These are phyloP conservation scores for Centruroides vittatus DNA, from an alignment of 1,140 invertebrate genomes.

Conservation along the genomic window DNA sequence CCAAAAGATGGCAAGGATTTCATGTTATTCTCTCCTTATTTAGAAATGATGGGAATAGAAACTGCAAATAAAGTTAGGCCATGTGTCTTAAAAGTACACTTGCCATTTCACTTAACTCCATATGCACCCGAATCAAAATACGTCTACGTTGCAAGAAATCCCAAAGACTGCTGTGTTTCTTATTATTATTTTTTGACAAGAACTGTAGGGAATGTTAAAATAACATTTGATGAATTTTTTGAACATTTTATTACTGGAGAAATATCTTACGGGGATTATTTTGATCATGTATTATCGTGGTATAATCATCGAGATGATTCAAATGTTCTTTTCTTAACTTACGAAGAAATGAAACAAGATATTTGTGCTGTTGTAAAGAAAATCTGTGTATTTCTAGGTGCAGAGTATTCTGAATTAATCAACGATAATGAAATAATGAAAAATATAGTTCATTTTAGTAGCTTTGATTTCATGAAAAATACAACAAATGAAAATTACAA, in stretches of 20 bases:
- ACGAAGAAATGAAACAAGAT: constrained; percentile 4
- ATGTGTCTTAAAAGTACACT: constrained; percentile 32
- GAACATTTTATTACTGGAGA: constrained; percentile 8
- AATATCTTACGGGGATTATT: constrained; percentile 5
- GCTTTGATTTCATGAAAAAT: constrained; percentile 2
- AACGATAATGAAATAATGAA: neutral
- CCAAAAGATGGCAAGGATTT: neutral
- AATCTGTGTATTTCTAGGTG: neutral
- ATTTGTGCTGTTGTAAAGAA: neutral
- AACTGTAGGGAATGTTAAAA: neutral
- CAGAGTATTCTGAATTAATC: neutral
- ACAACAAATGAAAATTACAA: too few species aligned
- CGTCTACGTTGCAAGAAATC: constrained; percentile 64
- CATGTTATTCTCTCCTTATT: neutral
- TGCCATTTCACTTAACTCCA: constrained; percentile 54
- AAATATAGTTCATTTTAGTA: neutral
- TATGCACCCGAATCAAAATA: constrained; percentile 31
- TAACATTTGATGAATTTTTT: constrained; percentile 8
- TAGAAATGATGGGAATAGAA: neutral
- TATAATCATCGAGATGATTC: constrained; percentile 1
- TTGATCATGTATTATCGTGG: constrained; percentile 10
- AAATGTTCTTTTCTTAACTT: constrained; percentile 14
- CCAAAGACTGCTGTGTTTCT: constrained; percentile 70
- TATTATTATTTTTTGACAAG: constrained; percentile 57
- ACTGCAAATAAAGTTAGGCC: neutral